Conservation (phyloP, 2,113 vertebrate species). For the Abramis brama region DNA sequence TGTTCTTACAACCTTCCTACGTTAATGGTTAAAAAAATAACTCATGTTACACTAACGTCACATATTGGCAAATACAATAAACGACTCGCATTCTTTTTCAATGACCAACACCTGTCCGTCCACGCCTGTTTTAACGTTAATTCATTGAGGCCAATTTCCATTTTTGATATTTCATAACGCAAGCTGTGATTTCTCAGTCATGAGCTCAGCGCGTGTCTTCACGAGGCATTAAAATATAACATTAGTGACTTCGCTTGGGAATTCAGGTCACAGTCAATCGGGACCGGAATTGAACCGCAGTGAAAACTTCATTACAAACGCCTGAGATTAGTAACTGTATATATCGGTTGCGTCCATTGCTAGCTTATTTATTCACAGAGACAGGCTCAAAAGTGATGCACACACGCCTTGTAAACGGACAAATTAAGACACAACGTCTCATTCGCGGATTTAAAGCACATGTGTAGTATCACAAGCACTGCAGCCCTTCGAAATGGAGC, state of each 20-base stretch:
- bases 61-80: not conserved
- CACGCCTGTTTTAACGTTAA: not conserved
- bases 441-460: not conserved
- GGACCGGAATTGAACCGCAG: not conserved
- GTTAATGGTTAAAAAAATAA: not conserved
- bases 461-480: not conserved
- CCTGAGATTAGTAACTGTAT: conserved; percentile 22
- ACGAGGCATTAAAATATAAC: not conserved
- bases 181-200: not conserved
- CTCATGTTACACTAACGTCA: not conserved
- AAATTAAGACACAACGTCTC: not conserved
- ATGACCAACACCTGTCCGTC: not conserved
- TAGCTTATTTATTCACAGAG: conserved; percentile 29
- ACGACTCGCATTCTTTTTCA: not conserved
- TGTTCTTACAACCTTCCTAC: not conserved
- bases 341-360: conserved; percentile 18
- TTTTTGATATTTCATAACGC: not conserved
- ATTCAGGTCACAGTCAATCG: not conserved
- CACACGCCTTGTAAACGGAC: conserved; percentile 14
- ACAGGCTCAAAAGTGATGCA: not conserved
- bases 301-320: not conserved
- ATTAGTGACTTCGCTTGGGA: not conserved
- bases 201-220: not conserved
- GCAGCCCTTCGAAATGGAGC: not conserved
- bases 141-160: not conserved